Evolutionary conservation across 2,113 vertebrate species (phyloP), one percentile per base, ranked within the genome.

Genomic region (Caranx ignobilis): DNA sequence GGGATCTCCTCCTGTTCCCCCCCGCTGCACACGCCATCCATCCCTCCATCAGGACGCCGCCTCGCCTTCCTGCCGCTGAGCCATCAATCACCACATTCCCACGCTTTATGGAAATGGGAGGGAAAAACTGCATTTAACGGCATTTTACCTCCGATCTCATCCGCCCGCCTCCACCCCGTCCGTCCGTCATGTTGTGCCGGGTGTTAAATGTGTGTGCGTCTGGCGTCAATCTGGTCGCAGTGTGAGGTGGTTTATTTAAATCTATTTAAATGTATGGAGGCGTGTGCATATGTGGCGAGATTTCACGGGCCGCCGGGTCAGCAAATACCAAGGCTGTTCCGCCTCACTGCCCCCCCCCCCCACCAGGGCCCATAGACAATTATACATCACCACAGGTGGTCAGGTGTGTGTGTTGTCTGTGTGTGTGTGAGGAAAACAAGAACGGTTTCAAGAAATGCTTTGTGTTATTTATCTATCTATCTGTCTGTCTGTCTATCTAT

Each of bases 181-280:
- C 68, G 9, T 54, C 81, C 56, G 37, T 60, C 65, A n/a, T n/a
- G n/a, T n/a, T n/a, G n/a, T n/a, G n/a, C n/a, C n/a, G n/a, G n/a
- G n/a, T n/a, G n/a, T n/a, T n/a, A n/a, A n/a, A n/a, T 3, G 16
- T 56, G 60, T 7, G 21, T 11, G 66, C 81, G n/a, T n/a, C n/a
- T 60, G 34, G 5, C 12, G 54, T 66, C 84, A 79, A 86, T 76
- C 83, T 31, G 45, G 70, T 63, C 79, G 2, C 83, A 70, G 75
- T 37, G 72, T 80, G 55, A 87, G 85, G 79, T 72, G 68, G 4
- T 89, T 90, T 75, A 88, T 91, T 90, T 86, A 84, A 85, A 91
- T 84, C 81, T 79, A 91, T 91, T 86, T 92, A 90, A 90, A 93
- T 90, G 80, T 91, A 92, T 90, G 84, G 84, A 89, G 89, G 71